Evolutionary conservation across 2,797 vertebrate genomes (phyloP), one percentile per base, ranked within the genome.

Genomic region (Meriones psammophilus): DNA sequence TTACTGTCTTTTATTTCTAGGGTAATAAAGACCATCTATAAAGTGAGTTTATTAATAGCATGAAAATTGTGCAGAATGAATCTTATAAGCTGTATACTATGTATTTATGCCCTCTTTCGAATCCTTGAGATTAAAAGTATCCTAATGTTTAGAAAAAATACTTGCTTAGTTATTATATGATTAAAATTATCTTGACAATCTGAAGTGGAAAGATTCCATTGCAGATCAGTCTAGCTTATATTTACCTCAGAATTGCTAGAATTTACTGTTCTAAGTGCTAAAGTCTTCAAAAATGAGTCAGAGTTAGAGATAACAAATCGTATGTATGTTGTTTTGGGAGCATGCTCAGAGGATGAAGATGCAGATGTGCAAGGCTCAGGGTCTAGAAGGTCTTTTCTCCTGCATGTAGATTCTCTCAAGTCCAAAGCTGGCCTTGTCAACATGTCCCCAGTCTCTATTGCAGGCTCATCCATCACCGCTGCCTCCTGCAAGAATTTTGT

Each of bases 31-130:
- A 36, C 46, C 50, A 71, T 88, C 62, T 83, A 78, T 92, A 90
- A 96, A 89, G 60, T 56, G 54, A 7, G 33, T n/a, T 95, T 28
- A 33, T 26, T 91, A 94, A 22, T 62, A 78, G 58, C 66, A 89
- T 18, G 73, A 76, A 77, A 88, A 73, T 62, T 71, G 2, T 91
- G 30, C 62, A n/a, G 95, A 94, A 68, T 58, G 39, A 81, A 0
- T 91, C 78, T 17, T 0, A 87, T 64, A n/a, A 80, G 46, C 58
- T 95, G 5, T 0, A 15, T 2, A 13, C 69, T 62, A 50, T 15
- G 2, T 91, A 56, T 56, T 36, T 20, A 58, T 88, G 39, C 66
- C 13, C 1, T n/a, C 3, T 79, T 96, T 79, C 85, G 54, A 83
- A 3, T 8, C 8, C 9, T 90, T 93, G n/a, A 42, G 80, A 92